These are phyloP conservation scores for Paguma larvata DNA, from an alignment of 2,797 vertebrate species.

Conservation along the genomic window DNA sequence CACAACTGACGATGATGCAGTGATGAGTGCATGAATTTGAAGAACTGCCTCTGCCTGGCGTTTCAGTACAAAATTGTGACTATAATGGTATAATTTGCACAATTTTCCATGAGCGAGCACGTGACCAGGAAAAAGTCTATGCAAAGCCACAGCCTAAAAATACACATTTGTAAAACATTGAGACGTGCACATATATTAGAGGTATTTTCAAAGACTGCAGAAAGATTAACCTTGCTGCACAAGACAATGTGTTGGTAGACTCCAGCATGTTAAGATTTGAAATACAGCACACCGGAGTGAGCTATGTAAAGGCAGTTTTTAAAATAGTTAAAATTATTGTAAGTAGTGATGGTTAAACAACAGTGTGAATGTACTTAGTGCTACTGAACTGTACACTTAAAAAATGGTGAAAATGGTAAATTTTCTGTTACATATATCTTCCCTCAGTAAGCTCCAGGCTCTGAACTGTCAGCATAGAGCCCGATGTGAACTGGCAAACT, in stretches of 20 bases:
- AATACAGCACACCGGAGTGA: neutral
- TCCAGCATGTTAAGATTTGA: neutral
- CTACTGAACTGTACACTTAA: neutral
- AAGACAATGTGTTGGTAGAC: neutral
- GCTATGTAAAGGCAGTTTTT: neutral
- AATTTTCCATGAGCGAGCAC: neutral
- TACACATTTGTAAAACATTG: neutral
- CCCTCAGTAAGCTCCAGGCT: neutral
- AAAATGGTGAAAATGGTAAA: constrained; percentile 18
- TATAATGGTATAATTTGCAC: neutral
- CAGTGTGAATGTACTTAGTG: neutral
- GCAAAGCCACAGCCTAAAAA: constrained; percentile 9
- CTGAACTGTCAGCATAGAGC: too few relatives aligned
- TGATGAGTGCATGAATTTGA: neutral
- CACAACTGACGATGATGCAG: neutral
- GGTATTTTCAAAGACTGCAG: constrained; percentile 32
- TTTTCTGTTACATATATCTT: constrained; percentile 19
- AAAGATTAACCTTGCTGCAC: neutral
- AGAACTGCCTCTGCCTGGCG: neutral
- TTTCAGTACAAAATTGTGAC: neutral
- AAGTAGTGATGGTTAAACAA: neutral
- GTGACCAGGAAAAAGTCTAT: neutral
- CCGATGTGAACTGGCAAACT: too few relatives aligned
- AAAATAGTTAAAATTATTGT: constrained; percentile 5
- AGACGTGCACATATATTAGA: neutral